phyloP scores from a whole-genome alignment of 2,797 vertebrate genomes.

The Mus minutoides region DNA sequence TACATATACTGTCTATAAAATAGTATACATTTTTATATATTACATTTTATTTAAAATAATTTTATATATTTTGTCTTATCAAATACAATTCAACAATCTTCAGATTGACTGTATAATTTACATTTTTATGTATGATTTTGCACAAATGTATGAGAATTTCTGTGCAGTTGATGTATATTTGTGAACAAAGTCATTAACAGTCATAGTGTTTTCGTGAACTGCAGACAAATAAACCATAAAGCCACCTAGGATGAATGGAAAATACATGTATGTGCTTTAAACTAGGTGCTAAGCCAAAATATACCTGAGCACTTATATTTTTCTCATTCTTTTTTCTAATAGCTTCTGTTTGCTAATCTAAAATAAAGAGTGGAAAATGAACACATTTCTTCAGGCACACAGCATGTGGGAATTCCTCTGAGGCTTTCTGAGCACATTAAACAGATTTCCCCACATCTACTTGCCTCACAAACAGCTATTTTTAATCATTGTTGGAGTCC shows the following conservation, averaged over 20 bases:
- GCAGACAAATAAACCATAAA: not conserved
- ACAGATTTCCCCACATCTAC: constrained; percentile 82
- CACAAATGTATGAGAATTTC: accelerated
- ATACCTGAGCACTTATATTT: constrained; percentile 31
- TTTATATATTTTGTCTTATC: not conserved
- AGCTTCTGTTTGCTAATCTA: constrained; percentile 78
- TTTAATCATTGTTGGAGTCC: constrained; percentile 81
- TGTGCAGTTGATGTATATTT: not conserved
- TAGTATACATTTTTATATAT: too few relatives aligned
- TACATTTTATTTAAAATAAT: not conserved
- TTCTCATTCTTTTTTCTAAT: constrained; percentile 63
- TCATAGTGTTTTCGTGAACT: not conserved
- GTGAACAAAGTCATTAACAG: not conserved
- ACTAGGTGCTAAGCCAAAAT: not conserved
- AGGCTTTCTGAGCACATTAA: constrained; percentile 77
- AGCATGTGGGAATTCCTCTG: constrained; percentile 74
- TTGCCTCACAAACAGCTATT: constrained; percentile 82
- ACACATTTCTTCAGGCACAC: constrained; percentile 75
- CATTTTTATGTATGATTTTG: not conserved
- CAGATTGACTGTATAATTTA: accelerated
- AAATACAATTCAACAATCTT: not conserved
- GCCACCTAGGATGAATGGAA: not conserved
- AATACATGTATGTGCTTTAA: not conserved
- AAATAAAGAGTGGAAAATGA: constrained; percentile 75
- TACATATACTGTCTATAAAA: not conserved